A percentile compares a stretch with the other conserved stretches of the same genome.
Conservation (phyloP, 2,888 invertebrate genomes). For the Clusia tigrina region DNA sequence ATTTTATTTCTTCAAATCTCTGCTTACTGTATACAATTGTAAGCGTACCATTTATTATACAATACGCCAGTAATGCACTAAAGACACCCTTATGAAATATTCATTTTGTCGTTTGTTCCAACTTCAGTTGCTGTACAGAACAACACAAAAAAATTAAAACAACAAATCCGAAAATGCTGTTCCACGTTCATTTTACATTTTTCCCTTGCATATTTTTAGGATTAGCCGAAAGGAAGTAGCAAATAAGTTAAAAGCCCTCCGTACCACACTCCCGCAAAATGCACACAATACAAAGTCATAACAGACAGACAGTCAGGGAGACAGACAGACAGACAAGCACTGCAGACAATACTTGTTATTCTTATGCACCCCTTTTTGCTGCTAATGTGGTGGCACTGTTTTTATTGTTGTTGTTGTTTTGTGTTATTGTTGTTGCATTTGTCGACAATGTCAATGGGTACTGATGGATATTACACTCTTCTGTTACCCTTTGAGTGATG, state of each 20-base stretch:
- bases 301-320: no score
- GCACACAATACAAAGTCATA: no score
- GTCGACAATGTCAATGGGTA: neutral
- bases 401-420: neutral
- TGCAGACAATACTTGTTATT: neutral
- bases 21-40: no score
- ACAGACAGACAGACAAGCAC: no score
- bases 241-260: neutral
- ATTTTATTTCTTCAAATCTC: no score
- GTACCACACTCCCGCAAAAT: neutral
- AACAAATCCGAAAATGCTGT: no score
- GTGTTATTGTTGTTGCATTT: constrained; percentile 1
- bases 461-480: neutral
- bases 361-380: neutral
- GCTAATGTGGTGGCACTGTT: neutral
- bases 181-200: neutral
- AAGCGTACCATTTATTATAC: no score
- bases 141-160: no score
- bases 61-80: neutral
- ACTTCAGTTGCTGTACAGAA: no score
- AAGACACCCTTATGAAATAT: neutral
- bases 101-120: neutral
- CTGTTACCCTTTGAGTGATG: constrained; percentile 3
- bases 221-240: neutral
- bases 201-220: constrained; percentile 3